phyloP scores from a whole-genome alignment of 2,113 vertebrate species.

The Ifrita kowaldi region DNA sequence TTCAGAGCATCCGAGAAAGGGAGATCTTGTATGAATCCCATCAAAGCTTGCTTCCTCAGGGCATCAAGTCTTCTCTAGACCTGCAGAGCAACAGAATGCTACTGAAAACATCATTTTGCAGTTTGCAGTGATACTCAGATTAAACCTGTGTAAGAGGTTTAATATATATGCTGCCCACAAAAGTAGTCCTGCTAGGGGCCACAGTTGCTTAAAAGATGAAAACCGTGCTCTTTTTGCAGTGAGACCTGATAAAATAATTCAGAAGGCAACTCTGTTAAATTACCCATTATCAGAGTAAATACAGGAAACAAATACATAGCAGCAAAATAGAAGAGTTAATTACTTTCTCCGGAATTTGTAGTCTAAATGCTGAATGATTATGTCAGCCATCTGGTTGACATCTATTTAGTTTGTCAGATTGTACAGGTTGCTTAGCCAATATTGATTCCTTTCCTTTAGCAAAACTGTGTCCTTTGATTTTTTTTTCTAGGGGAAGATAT shows the following conservation, averaged over 20 bases:
- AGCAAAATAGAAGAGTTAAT: background rate
- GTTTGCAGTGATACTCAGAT: background rate
- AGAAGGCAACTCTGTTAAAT: background rate
- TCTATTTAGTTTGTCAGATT: background rate
- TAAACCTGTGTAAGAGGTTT: background rate
- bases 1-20: background rate
- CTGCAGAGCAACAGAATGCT: background rate
- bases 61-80: background rate
- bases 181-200: background rate
- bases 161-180: background rate
- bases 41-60: background rate
- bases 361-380: background rate
- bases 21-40: background rate
- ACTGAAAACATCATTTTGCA: background rate
- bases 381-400: background rate
- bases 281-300: background rate
- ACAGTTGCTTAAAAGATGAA: background rate
- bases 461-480: background rate
- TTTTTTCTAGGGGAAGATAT: background rate
- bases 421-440: background rate
- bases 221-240: background rate
- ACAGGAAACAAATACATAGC: background rate
- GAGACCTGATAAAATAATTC: background rate
- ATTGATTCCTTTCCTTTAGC: background rate
- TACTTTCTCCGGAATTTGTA: background rate